Conservation (phyloP, 2,113 vertebrate genomes). For the Calonectris borealis region DNA sequence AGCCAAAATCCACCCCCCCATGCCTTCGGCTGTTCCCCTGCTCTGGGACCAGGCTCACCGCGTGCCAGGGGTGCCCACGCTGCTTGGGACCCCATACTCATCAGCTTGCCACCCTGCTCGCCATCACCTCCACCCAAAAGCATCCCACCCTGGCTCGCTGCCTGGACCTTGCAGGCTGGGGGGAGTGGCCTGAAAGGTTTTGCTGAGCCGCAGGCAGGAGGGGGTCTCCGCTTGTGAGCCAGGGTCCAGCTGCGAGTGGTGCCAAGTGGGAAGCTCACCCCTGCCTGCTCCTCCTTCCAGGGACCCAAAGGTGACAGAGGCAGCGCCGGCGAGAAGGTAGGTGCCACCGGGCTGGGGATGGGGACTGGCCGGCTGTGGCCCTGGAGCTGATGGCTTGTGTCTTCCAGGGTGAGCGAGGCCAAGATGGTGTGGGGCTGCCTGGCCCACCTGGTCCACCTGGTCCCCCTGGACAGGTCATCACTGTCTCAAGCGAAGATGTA, state of each 20-base stretch:
- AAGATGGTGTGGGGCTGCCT: conserved; percentile 80
- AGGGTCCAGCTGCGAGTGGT: rapidly evolving
- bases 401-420: conserved; percentile 86
- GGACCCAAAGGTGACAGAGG: conserved; percentile 87
- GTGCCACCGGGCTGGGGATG: background rate
- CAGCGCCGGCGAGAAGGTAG: conserved; percentile 82
- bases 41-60: rapidly evolving
- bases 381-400: background rate
- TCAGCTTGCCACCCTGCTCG: background rate
- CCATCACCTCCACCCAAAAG: background rate
- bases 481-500: conserved; percentile 68
- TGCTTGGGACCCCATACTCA: background rate
- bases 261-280: background rate
- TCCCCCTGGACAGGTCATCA: conserved; percentile 81
- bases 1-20: background rate
- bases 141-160: rapidly evolving
- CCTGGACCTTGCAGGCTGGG: background rate
- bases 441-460: conserved; percentile 89
- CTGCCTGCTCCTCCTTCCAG: conserved; percentile 67
- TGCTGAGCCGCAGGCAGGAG: background rate
- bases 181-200: background rate
- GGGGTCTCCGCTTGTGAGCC: background rate
- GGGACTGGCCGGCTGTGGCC: rapidly evolving
- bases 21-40: background rate
- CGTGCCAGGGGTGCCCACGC: rapidly evolving